These are phyloP conservation scores for Dione juno DNA, from an alignment of 2,888 invertebrate species.

Conservation along the genomic window DNA sequence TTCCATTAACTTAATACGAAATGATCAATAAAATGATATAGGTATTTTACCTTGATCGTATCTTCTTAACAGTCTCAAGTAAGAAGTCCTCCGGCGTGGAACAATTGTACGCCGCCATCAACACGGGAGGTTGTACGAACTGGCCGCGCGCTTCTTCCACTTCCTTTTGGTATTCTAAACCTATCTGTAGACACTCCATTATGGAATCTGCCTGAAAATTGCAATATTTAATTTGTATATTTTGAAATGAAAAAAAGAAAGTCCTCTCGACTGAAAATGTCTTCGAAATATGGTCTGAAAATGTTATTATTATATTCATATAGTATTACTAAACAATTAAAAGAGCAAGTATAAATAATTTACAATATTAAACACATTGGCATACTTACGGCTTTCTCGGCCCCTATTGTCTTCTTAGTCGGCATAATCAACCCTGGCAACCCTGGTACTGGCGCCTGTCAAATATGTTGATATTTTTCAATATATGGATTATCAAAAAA, in stretches of 20 bases:
- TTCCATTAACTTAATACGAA: too few relatives aligned
- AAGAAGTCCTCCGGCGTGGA: conserved; percentile 90
- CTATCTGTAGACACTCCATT: conserved; percentile 45
- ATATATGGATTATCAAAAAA: not conserved
- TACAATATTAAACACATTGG: too few relatives aligned
- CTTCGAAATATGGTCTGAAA: too few relatives aligned
- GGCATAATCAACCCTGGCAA: conserved; percentile 91
- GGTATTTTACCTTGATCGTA: conserved; percentile 88
- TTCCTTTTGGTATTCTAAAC: conserved; percentile 10
- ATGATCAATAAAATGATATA: too few relatives aligned
- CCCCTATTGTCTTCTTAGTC: conserved; percentile 93
- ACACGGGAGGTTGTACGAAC: conserved; percentile 85
- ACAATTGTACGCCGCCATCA: conserved; percentile 92
- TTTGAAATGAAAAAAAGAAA: not conserved
- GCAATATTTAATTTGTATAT: not conserved
- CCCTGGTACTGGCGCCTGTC: conserved; percentile 85
- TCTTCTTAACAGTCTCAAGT: conserved; percentile 89
- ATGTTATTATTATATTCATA: too few relatives aligned
- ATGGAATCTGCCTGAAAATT: conserved; percentile 90
- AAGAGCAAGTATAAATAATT: too few relatives aligned
- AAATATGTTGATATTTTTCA: not conserved
- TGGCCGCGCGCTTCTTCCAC: conserved; percentile 78
- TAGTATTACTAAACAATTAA: too few relatives aligned
- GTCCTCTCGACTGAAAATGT: too few relatives aligned
- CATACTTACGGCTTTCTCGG: conserved; percentile 90